Evolutionary conservation across 2,888 invertebrate genomes (phyloP), one percentile per base, ranked within the genome.

Genomic region (Eupeodes latifasciatus): DNA sequence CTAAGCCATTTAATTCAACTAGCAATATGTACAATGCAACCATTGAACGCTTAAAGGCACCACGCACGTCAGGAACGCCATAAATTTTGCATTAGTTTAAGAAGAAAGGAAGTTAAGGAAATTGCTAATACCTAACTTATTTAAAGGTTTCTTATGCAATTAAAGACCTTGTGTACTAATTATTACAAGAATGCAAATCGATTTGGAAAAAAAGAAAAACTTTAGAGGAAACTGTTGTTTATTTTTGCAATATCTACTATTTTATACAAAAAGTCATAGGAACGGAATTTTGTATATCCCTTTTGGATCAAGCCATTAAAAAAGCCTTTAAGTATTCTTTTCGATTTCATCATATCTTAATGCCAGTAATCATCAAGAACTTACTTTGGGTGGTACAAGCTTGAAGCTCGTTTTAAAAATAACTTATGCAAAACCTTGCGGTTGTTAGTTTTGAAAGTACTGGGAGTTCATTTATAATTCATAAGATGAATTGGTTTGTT

Each of bases 1-100:
- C 71, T 5, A 44, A 71, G 64, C 27, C 66, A 75, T 75, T 14
- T 0, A 75, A 44, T 55, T 51, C 11, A 62, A 47, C 47, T 11
- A 47, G 27, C 27, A 27, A 27, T 27, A 27, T 27, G 27, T 27
- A 27, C 27, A 11, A 12, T 47, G 27, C 27, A 34, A 14, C 10
- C 19, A 44, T 16, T 57, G 44, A 66, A 49, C 40, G 74, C 80
- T 57, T 4, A n/a, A 16, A 81, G 66, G 40, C 80, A 47, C 64
- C 47, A 40, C 71, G 40, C 80, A 47, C 64, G 53, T 49, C 71
- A 47, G 53, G 62, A 81, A 44, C 27, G 14, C 66, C 40, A 67
- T 67, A 51, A 59, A 67, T 64, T 34, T 59, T 47, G 36, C 11
- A 27, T 44, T 2, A 53, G 53, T 74, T 44, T 64, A 16, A 74